Conservation (phyloP, 2,888 invertebrate genomes). For the Rhagophthalmus giganteus region DNA sequence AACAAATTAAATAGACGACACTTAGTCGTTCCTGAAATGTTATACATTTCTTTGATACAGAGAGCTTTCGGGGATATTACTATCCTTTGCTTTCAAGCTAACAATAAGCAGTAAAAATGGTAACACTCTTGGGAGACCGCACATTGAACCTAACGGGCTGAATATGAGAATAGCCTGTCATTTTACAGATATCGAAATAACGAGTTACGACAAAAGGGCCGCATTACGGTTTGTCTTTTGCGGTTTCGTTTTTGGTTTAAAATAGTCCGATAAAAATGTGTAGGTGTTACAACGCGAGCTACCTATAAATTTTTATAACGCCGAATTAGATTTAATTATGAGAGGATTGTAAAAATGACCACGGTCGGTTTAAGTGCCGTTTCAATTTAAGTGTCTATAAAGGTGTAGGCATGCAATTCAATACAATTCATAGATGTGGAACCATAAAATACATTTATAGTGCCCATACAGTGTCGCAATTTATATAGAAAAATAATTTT, state of each 20-base stretch:
- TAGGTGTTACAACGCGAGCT: conserved; percentile 2
- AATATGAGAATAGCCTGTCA: conserved; percentile 30
- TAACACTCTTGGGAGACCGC: conserved; percentile 26
- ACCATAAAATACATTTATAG: background rate
- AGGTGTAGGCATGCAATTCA: background rate
- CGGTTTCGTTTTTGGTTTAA: conserved; percentile 8
- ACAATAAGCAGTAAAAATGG: conserved; percentile 30
- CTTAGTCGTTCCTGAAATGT: background rate
- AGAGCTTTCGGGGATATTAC: conserved; percentile 17
- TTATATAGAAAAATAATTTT: background rate
- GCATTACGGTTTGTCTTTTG: conserved; percentile 3
- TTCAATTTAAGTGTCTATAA: background rate
- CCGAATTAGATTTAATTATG: background rate
- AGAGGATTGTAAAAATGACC: background rate
- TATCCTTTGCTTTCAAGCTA: conserved; percentile 22
- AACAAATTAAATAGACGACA: conserved; percentile 5
- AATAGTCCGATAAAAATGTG: conserved; percentile 8
- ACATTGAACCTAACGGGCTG: conserved; percentile 27
- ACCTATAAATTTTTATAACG: conserved; percentile 6
- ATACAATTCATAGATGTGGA: background rate
- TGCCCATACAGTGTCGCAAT: background rate
- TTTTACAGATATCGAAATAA: conserved; percentile 30
- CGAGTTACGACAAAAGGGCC: conserved; percentile 25
- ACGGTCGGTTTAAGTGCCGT: background rate
- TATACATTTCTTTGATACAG: conserved; percentile 1